Base-by-base conservation (phyloP, 2,888 invertebrate genomes). In the Lithophane ornitopus region DNA sequence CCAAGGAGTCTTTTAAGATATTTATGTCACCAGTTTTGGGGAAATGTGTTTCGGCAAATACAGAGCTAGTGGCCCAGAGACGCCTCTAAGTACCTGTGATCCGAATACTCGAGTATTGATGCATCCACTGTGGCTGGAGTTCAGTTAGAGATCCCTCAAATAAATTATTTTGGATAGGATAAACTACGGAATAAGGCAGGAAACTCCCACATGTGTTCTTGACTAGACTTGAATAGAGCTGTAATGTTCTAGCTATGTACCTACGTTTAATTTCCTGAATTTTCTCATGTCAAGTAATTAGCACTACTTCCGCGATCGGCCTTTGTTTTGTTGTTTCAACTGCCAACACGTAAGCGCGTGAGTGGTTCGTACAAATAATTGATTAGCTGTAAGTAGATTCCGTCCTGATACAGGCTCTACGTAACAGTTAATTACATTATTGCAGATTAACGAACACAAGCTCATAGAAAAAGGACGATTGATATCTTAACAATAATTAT, bases 1-100 rank as follows among this genome's bases (percentile, higher is more conserved):
- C 87, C 68, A 75, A 71, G 82, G 82, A 83, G 81, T 82, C 87
- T 89, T 88, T 90, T 88, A 89, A 88, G 84, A 88, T 89, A 89
- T 91, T 90, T 90, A 89, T 87, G 86, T 86, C 88, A 87, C 79
- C 82, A 85, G 78, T 84, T 79, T 82, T 68, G 63, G 73, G 62
- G 70, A 84, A 85, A 83, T 74, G 72, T 78, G 70, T 82, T 74
- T 67, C 44, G 26, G 54, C 14, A 78, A 84, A 82, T 74, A 76
- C 73, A 74, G 62, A 74, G 70, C 34, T 77, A 67, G 66, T 54
- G 66, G 65, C 63, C 70, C 65, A 54, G n/a, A 61, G 76, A 67
- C 7, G 49, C 39, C 54, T 34, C 9, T 72, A 26, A 81, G 66
- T 86, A 72, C 39, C 26, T 69, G 68, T 58, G 39, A 68, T 69